Conservation (phyloP, 1,140 invertebrate species). For the Dreissena rostriformis region DNA sequence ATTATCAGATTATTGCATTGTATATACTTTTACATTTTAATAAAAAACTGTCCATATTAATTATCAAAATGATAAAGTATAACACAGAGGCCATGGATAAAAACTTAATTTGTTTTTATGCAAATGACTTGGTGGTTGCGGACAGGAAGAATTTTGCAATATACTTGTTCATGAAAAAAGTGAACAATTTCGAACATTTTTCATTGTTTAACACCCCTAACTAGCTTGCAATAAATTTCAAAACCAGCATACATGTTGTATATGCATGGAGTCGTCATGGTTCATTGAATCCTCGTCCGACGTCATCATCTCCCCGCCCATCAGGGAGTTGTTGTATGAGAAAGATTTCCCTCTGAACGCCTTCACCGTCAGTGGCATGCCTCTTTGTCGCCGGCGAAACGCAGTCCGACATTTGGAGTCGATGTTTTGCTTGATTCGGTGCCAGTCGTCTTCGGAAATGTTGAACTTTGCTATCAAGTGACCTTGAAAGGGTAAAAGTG, state of each 20-base stretch:
- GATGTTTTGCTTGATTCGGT: constrained; percentile 84
- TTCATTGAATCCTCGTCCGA: constrained; percentile 76
- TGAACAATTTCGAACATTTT: too few species aligned
- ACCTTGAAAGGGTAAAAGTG: constrained; percentile 68
- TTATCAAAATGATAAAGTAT: too few species aligned
- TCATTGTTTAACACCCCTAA: too few species aligned
- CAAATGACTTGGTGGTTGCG: too few species aligned
- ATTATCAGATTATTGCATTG: too few species aligned
- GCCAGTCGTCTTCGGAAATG: constrained; percentile 83
- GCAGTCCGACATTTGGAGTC: constrained; percentile 84
- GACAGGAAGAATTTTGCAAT: too few species aligned
- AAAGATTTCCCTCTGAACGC: constrained; percentile 78
- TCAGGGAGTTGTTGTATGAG: constrained; percentile 59
- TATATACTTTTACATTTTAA: too few species aligned
- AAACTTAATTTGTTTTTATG: too few species aligned
- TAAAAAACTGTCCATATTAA: too few species aligned
- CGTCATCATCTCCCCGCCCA: constrained; percentile 56
- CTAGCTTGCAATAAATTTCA: too few species aligned
- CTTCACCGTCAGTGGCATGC: constrained; percentile 81
- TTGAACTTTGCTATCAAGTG: constrained; percentile 83
- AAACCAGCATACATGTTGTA: constrained; percentile 65
- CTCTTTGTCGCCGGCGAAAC: constrained; percentile 80
- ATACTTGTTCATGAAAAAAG: too few species aligned
- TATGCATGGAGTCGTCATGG: constrained; percentile 73
- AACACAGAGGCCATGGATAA: too few species aligned